Base-by-base conservation (phyloP, 2,797 vertebrate genomes). In the Melanogrammus aeglefinus region DNA sequence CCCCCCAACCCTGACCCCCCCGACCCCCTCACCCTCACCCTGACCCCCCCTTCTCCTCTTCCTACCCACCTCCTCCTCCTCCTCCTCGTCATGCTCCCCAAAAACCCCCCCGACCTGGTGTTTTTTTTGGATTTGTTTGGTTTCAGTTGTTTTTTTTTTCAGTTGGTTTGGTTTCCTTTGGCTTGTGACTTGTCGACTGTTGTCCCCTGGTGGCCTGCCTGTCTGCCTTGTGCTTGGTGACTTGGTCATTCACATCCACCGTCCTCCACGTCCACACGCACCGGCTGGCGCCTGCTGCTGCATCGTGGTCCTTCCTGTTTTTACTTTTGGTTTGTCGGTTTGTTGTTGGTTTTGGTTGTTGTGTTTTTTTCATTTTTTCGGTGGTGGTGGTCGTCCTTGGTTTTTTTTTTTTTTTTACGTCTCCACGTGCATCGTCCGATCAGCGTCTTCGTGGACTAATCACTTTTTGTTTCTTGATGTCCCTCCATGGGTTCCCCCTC, bases 161-260 rank as follows among this genome's bases (percentile, higher is more conserved):
- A 70, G 47, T 57, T 18, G 18, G 16, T 57, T 57, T 57, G 5
- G 47, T 70, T 70, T 29, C 7, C 27, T 13, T 70, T 31, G 66
- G 66, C 24, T 27, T 70, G 24, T 70, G 12, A 27, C 27, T 86
- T 86, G 74, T 89, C 88, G 80, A 84, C 84, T 88, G 90, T 94
- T 57, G 89, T 92, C 89, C 87, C 89, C 82, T 90, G 92, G 92
- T 92, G 93, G 90, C 84, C 89, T 93, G 94, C 92, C 89, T 95
- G 93, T 90, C 91, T 93, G 93, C 93, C 90, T 94, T 94, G 93
- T 92, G 92, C 92, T 92, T 93, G 91, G 92, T 92, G 91, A 91
- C 83, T 89, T 89, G 89, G 91, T 93, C 92, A 93, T 94, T 90
- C 85, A 83, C 86, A 88, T 83, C 83, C 83, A 75, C 66, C 82